Conservation (phyloP, 2,888 invertebrate species). For the Aphrophora alni region DNA sequence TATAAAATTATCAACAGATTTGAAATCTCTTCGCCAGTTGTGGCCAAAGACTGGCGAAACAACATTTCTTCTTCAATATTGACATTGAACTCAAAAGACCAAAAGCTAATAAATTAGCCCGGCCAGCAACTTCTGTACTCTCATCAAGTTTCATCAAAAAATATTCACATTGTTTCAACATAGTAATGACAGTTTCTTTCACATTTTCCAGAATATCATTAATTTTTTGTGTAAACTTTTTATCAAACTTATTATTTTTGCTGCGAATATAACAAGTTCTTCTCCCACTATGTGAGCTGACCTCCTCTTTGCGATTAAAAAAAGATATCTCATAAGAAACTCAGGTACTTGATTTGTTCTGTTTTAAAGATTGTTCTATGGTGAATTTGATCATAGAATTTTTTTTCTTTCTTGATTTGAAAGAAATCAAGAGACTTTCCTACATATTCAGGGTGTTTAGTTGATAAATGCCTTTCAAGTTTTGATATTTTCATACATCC, state of each 20-base stretch:
- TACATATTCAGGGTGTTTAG: no score
- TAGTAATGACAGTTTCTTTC: not conserved
- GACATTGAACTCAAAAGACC: constrained; percentile 18
- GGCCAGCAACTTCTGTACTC: constrained; percentile 30
- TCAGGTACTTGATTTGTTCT: no score
- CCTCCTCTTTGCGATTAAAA: constrained; percentile 42
- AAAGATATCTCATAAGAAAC: constrained; percentile 38
- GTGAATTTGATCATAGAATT: constrained; percentile 40
- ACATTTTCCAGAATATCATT: not conserved
- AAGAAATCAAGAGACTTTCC: no score
- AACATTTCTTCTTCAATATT: constrained; percentile 15
- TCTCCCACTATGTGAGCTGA: constrained; percentile 32
- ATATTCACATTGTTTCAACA: constrained; percentile 24
- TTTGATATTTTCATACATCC: constrained; percentile 47
- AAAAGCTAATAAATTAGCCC: constrained; percentile 2
- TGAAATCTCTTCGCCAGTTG: not conserved
- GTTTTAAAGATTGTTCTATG: constrained; percentile 28
- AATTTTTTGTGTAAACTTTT: constrained; percentile 20
- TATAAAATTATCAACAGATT: not conserved
- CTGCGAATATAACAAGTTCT: constrained; percentile 32
- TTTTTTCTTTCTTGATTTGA: not conserved
- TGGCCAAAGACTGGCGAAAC: not conserved
- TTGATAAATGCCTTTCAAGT: constrained; percentile 38
- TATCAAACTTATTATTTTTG: constrained; percentile 22
- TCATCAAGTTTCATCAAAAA: constrained; percentile 31